Base-by-base conservation (phyloP, 2,113 vertebrate species). In the Menidia beryllina region DNA sequence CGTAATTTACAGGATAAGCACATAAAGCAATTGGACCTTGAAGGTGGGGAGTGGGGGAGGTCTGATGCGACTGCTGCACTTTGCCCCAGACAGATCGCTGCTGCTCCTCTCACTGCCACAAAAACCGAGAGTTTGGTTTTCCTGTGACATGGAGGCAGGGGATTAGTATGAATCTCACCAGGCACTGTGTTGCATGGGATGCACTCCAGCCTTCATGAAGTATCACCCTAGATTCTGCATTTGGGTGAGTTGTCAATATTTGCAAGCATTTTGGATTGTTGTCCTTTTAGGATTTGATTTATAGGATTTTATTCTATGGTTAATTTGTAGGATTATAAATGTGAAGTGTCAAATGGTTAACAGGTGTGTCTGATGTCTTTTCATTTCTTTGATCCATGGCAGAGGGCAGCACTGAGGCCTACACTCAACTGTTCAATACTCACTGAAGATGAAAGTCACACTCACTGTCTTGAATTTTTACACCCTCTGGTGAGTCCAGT, bases 241-340 rank as follows among this genome's bases (percentile, higher is more conserved):
- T 69, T 64, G 58, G 86, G 86, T 90, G 61, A 90, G 88, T 78
- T 34, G 3, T 55, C 2, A 56, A 47, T 49, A 5, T 36, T 81
- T 38, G 25, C 64, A 15, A 36, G 7, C 26, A 66, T 11, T 6
- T 23, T 56, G n/a, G 36, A 45, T 49, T 43, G 20, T 10, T 25
- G n/a, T n/a, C n/a, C n/a, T n/a, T n/a, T n/a, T n/a, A n/a, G n/a
- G n/a, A n/a, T n/a, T n/a, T n/a, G n/a, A n/a, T n/a, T n/a, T n/a
- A n/a, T n/a, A n/a, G n/a, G n/a, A n/a, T n/a, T n/a, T n/a, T n/a
- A n/a, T n/a, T n/a, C n/a, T n/a, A n/a, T n/a, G n/a, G n/a, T n/a
- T n/a, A n/a, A n/a, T n/a, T n/a, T n/a, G n/a, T n/a, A n/a, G n/a
- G n/a, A n/a, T 30, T 24, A 11, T 69, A 11, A 55, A 27, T 8